phyloP scores from a whole-genome alignment of 2,888 invertebrate genomes.

The Agonopterix alstromeriana region DNA sequence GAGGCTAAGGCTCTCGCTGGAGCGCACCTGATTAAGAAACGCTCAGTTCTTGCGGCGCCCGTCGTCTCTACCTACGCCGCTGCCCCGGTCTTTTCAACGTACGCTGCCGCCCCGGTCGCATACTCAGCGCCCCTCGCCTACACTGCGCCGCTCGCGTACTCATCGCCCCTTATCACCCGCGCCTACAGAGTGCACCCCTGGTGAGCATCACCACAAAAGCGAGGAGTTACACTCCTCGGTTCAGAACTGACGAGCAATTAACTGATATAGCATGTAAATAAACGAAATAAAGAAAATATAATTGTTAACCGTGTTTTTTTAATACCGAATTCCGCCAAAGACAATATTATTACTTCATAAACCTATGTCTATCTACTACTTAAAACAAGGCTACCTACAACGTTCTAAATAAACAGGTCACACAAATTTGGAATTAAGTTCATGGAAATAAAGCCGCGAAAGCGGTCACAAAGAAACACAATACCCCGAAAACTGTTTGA shows the following conservation, averaged over 20 bases:
- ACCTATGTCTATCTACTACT: background rate
- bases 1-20: conserved; percentile 53
- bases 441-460: too few species aligned
- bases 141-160: conserved; percentile 24
- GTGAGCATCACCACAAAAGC: conserved; percentile 45
- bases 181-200: conserved; percentile 54
- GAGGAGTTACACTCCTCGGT: conserved; percentile 36
- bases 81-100: conserved; percentile 34
- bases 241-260: conserved; percentile 45
- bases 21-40: conserved; percentile 55
- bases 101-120: conserved; percentile 32
- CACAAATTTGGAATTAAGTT: too few species aligned
- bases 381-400: background rate
- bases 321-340: background rate
- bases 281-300: conserved; percentile 17
- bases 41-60: conserved; percentile 43
- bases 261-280: conserved; percentile 36
- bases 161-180: conserved; percentile 40
- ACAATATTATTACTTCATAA: conserved; percentile 2
- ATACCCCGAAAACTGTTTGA: too few species aligned
- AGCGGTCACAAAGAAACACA: too few species aligned
- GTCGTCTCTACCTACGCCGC: conserved; percentile 36
- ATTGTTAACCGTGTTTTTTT: too few species aligned
- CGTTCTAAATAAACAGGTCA: too few species aligned
- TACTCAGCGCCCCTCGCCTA: conserved; percentile 39